Base-by-base conservation (phyloP, 1,140 invertebrate genomes). In the Drosophila chauvacae region DNA sequence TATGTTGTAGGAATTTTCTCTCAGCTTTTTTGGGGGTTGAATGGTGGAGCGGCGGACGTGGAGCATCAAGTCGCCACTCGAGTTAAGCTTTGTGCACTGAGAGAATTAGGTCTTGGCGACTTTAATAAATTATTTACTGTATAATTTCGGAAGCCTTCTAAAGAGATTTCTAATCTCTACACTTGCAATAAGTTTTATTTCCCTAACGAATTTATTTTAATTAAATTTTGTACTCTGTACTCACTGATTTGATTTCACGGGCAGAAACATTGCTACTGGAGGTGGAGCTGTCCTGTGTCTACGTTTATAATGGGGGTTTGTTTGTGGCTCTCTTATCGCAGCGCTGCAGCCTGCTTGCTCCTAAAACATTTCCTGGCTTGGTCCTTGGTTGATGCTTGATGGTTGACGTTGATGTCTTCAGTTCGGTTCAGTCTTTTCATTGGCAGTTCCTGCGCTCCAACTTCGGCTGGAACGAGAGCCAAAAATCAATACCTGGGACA, bases 211-310 rank as follows among this genome's bases (percentile, higher is more conserved):
- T 11, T 7, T 39, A 39, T 13, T 16, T 41, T 7, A 13, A 18
- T 76, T 18, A 23, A 48, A 53, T 14, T n/a, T 9, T 35, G 18
- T 28, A 10, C n/a, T 48, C 56, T 80, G 81, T 77, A 92, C 91
- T 92, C 73, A 92, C 91, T 84, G 83, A 82, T 91, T 92, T 56
- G 91, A 85, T 82, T 92, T 92, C 51, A 92, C 91, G 45, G 91
- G 91, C 75, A 92, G 53, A 92, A 92, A 92, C 91, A 92, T 92
- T 77, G 68, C 79, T 60, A 57, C 53, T 41, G 41, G n/a, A n/a
- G n/a, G n/a, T n/a, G n/a, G n/a, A n/a, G n/a, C n/a, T 11, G 33
- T 26, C 26, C 37, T 50, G 35, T 37, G 66, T 71, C 42, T 30
- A 60, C 30, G 11, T 37, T 68, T 28, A 20, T 48, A 44, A 69